phyloP scores from a whole-genome alignment of 2,888 invertebrate species.

The Chrysotoxum bicinctum region DNA sequence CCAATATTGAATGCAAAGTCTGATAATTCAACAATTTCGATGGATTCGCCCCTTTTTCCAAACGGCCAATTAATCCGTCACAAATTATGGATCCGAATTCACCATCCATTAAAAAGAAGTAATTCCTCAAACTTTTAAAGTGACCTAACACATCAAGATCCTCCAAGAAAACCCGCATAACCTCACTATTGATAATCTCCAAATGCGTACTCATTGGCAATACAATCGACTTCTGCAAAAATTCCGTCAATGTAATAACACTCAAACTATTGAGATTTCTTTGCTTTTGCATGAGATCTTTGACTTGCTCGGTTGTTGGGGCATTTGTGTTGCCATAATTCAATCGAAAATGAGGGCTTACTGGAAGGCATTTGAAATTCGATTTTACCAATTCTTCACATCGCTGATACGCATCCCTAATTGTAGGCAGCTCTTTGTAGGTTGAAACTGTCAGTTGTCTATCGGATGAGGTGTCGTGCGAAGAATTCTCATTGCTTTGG shows the following conservation, averaged over 20 bases:
- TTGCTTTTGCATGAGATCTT: conserved; percentile 67
- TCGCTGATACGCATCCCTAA: conserved; percentile 74
- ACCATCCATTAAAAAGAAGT: conserved; percentile 90
- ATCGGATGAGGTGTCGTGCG: conserved; percentile 42
- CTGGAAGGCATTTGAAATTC: conserved; percentile 75
- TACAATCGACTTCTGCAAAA: conserved; percentile 86
- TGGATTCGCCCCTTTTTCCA: conserved; percentile 86
- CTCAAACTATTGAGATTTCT: conserved; percentile 75
- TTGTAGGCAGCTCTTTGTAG: conserved; percentile 5
- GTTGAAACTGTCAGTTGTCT: conserved; percentile 25
- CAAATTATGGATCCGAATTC: conserved; percentile 89
- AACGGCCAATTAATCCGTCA: conserved; percentile 86
- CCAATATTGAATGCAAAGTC: conserved; percentile 86
- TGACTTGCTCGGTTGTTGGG: conserved; percentile 44
- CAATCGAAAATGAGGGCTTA: conserved; percentile 74
- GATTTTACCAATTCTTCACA: conserved; percentile 75
- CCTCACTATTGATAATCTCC: conserved; percentile 87
- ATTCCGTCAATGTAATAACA: conserved; percentile 82
- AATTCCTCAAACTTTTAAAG: conserved; percentile 88
- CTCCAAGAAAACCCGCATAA: conserved; percentile 87
- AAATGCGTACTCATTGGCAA: conserved; percentile 87
- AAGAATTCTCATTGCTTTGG: conserved; percentile 4
- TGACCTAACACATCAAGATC: conserved; percentile 86
- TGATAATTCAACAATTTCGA: conserved; percentile 87
- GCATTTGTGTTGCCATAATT: conserved; percentile 63